phyloP scores from a whole-genome alignment of 2,888 invertebrate genomes.

The Noctua janthina region DNA sequence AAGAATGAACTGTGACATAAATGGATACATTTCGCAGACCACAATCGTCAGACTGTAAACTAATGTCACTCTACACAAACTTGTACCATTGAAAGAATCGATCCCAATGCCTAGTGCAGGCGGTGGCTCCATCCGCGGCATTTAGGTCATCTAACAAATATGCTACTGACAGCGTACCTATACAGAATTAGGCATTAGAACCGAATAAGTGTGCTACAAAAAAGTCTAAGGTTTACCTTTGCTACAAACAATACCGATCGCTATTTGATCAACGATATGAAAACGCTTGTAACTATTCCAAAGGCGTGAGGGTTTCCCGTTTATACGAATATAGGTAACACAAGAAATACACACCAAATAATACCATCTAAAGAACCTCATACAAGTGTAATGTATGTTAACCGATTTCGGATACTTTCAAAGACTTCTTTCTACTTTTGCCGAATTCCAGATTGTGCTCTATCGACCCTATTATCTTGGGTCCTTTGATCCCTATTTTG shows the following conservation, averaged over 20 bases:
- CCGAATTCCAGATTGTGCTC: conserved; percentile 39
- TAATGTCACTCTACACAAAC: conserved; percentile 5
- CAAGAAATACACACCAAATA: conserved; percentile 18
- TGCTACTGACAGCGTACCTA: not conserved
- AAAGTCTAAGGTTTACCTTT: not conserved
- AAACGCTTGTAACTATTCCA: not conserved
- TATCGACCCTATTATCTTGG: conserved; percentile 48
- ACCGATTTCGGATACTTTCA: conserved; percentile 52
- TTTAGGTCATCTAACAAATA: conserved; percentile 50
- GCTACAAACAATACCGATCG: not conserved
- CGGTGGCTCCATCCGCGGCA: conserved; percentile 21
- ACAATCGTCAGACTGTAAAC: conserved; percentile 12
- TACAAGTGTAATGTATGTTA: conserved; percentile 50
- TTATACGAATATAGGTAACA: conserved; percentile 3
- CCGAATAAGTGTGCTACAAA: not conserved
- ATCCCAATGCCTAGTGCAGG: conserved; percentile 24
- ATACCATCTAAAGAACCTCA: conserved; percentile 35
- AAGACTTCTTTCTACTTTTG: conserved; percentile 39
- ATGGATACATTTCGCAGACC: not conserved
- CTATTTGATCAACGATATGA: conserved; percentile 2
- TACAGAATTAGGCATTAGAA: conserved; percentile 5
- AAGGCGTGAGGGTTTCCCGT: not conserved
- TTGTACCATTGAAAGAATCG: conserved; percentile 34
- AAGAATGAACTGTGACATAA: not conserved
- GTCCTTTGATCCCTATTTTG: conserved; percentile 51